These are phyloP conservation scores for Cheilosia vulpina DNA, from an alignment of 2,888 invertebrate genomes.

Conservation along the genomic window DNA sequence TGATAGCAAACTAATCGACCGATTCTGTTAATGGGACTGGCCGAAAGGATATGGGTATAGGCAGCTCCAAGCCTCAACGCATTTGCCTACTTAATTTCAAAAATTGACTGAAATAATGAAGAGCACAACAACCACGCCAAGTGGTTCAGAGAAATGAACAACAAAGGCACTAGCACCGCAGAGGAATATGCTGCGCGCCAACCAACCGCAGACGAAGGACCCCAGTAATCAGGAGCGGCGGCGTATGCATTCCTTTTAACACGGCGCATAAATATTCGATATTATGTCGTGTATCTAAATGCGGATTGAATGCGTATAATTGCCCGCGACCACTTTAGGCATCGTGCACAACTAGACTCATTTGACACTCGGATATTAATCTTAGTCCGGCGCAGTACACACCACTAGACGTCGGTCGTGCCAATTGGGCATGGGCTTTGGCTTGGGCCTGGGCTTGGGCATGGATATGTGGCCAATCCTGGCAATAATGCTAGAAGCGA, in stretches of 20 bases:
- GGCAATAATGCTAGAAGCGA: slow-evolving; percentile 62
- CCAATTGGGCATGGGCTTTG: slow-evolving; percentile 12
- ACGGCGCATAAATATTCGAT: slow-evolving; percentile 75
- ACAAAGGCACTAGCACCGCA: slow-evolving; percentile 43
- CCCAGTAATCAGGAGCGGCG: slow-evolving; percentile 71
- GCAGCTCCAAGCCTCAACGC: slow-evolving; percentile 24
- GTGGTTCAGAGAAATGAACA: slow-evolving; percentile 33
- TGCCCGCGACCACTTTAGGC: slow-evolving; percentile 71
- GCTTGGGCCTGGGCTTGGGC: not conserved
- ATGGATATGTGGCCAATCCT: not conserved
- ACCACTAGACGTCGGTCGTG: slow-evolving; percentile 4
- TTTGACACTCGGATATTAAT: slow-evolving; percentile 75
- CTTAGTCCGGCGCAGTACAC: slow-evolving; percentile 65
- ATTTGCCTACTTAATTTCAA: slow-evolving; percentile 63
- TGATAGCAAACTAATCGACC: slow-evolving; percentile 72
- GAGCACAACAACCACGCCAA: slow-evolving; percentile 37
- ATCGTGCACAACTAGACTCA: slow-evolving; percentile 73
- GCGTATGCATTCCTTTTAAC: slow-evolving; percentile 72
- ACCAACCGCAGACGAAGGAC: slow-evolving; percentile 48
- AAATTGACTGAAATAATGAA: slow-evolving; percentile 64
- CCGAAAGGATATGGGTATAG: slow-evolving; percentile 43
- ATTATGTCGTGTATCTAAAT: slow-evolving; percentile 75
- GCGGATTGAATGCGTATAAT: slow-evolving; percentile 75
- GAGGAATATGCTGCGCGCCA: not conserved
- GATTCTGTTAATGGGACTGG: slow-evolving; percentile 70